Percentiles rank a stretch among this genome's conserved stretches.
Conservation (phyloP, 2,113 vertebrate genomes). For the Salvelinus fontinalis region DNA sequence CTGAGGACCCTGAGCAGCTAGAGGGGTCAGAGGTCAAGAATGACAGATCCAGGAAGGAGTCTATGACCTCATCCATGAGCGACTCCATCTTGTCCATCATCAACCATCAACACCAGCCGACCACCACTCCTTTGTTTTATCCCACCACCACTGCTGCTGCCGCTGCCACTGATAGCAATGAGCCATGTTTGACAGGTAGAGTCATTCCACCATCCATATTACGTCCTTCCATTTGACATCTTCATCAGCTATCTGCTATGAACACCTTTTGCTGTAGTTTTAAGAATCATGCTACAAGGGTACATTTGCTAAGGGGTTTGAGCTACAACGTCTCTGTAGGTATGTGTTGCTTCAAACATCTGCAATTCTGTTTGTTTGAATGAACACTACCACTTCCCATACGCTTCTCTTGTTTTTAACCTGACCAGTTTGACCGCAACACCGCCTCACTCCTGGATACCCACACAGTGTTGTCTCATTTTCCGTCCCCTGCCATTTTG, state of each 20-base stretch:
- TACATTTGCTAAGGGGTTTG: too few relatives aligned
- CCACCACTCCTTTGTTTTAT: slow-evolving; percentile 77
- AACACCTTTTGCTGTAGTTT: too few relatives aligned
- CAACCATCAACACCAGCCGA: slow-evolving; percentile 63
- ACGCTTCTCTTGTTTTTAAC: background rate
- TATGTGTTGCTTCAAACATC: too few relatives aligned
- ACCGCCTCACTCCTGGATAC: background rate
- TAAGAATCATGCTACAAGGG: too few relatives aligned
- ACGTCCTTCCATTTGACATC: slow-evolving; percentile 5
- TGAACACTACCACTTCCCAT: background rate
- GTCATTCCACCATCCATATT: slow-evolving; percentile 7
- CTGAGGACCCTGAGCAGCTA: slow-evolving; percentile 80
- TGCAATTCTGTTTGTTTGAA: background rate
- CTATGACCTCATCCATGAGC: slow-evolving; percentile 81
- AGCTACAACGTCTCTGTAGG: too few relatives aligned
- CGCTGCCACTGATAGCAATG: slow-evolving; percentile 39
- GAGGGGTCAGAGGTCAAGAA: slow-evolving; percentile 68
- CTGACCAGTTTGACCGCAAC: background rate
- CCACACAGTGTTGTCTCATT: background rate
- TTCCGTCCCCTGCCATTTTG: background rate
- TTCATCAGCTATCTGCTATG: background rate
- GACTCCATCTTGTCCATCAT: slow-evolving; percentile 88
- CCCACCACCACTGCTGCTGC: slow-evolving; percentile 5
- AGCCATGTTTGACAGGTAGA: slow-evolving; percentile 63
- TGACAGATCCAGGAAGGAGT: slow-evolving; percentile 79